phyloP scores from a whole-genome alignment of 2,113 vertebrate species.

The Entomyzon cyanotis region DNA sequence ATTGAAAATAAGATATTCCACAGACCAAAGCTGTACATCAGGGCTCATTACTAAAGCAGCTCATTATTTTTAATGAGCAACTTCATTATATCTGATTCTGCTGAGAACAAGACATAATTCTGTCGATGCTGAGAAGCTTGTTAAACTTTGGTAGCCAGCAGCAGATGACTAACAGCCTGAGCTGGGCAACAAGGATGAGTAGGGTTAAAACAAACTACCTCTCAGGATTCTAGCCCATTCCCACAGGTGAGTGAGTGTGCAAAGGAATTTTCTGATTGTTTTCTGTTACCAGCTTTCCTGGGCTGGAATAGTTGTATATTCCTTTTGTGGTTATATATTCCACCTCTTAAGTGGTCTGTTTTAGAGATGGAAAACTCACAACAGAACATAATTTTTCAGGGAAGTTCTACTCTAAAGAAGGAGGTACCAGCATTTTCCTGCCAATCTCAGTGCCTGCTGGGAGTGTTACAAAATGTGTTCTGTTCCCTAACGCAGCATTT shows the following conservation, averaged over 20 bases:
- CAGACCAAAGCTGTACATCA: slow-evolving; percentile 67
- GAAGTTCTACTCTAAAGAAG: not conserved
- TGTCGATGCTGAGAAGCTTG: slow-evolving; percentile 33
- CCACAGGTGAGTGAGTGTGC: not conserved
- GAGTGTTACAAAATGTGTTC: not conserved
- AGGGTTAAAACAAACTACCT: slow-evolving; percentile 17
- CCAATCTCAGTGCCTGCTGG: not conserved
- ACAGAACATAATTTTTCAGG: not conserved
- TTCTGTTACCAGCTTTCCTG: not conserved
- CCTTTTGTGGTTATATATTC: not conserved
- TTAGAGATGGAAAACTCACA: not conserved
- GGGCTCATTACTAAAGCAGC: slow-evolving; percentile 67
- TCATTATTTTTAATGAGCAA: slow-evolving; percentile 81
- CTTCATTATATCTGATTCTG: slow-evolving; percentile 72
- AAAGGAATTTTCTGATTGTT: not conserved
- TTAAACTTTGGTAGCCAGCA: slow-evolving; percentile 65
- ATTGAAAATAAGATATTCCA: slow-evolving; percentile 67
- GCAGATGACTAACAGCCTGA: slow-evolving; percentile 9
- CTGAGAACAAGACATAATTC: slow-evolving; percentile 52
- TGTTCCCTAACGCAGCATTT: not conserved
- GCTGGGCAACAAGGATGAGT: not conserved
- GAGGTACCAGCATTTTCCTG: not conserved
- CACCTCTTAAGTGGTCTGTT: not conserved
- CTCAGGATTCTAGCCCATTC: not conserved
- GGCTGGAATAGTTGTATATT: not conserved